Percentiles rank a stretch among this genome's conserved stretches.
Evolutionary conservation across 2,888 invertebrate species (phyloP).

Genomic region (Asteroscopus sphinx): DNA sequence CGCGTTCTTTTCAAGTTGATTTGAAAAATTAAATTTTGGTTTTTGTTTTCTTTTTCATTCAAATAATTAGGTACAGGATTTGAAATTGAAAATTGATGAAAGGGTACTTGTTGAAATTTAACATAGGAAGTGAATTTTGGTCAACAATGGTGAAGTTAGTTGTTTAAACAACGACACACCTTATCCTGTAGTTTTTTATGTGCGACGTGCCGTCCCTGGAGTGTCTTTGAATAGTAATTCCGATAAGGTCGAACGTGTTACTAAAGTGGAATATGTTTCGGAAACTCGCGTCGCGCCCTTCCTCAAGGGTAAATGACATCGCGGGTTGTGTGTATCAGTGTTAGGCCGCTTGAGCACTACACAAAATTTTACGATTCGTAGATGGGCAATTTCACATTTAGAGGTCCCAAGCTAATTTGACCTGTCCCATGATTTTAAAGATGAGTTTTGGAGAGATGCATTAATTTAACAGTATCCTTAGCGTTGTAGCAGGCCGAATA

Average conservation of each 20-base stretch:
- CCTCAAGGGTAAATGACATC: conserved; percentile 8
- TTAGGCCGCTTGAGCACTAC: too few relatives aligned
- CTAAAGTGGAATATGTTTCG: conserved; percentile 27
- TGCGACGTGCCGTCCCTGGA: conserved; percentile 21
- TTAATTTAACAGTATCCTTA: too few relatives aligned
- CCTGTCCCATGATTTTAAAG: too few relatives aligned
- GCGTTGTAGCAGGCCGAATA: too few relatives aligned
- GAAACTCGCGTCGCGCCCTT: conserved; percentile 14
- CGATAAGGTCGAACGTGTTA: conserved; percentile 39
- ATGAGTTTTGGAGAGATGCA: too few relatives aligned
- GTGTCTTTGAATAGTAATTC: conserved; percentile 42
- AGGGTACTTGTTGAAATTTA: background rate
- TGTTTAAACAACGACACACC: conserved; percentile 21
- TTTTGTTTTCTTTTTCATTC: conserved; percentile 16
- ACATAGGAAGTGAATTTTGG: background rate
- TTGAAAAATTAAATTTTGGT: conserved; percentile 25
- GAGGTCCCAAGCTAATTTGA: too few relatives aligned
- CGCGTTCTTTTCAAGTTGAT: conserved; percentile 13
- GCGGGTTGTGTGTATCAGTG: conserved; percentile 4
- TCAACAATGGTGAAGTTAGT: conserved; percentile 3
- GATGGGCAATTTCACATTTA: too few relatives aligned
- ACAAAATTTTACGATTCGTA: too few relatives aligned
- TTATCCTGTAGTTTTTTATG: conserved; percentile 28
- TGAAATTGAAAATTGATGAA: conserved; percentile 4
- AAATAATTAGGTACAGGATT: conserved; percentile 1